Percentiles rank a stretch among this genome's conserved stretches.
These are phyloP conservation scores for Eledone cirrhosa DNA, from an alignment of 2,888 invertebrate genomes.

Conservation along the genomic window DNA sequence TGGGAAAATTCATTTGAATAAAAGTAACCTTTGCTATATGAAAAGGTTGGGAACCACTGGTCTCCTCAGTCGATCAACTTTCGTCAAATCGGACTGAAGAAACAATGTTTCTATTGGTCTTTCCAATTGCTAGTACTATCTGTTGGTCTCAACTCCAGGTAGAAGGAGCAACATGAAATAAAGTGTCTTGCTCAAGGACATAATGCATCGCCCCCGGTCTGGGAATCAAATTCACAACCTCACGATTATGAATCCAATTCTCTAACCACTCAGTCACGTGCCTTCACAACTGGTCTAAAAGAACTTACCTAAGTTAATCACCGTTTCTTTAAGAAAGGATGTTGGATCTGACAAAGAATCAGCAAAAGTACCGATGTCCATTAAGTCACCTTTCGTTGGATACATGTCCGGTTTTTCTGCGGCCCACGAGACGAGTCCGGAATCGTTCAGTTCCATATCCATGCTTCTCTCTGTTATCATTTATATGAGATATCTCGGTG, in stretches of 20 bases:
- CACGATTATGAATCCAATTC: too few relatives aligned
- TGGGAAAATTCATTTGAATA: too few relatives aligned
- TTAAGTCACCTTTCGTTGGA: constrained; percentile 3
- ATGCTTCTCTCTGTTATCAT: constrained; percentile 3
- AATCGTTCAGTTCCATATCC: constrained; percentile 12
- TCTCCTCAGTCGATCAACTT: too few relatives aligned
- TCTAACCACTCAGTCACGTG: too few relatives aligned
- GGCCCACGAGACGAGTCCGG: background rate
- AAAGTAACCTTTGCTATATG: too few relatives aligned
- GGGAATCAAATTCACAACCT: background rate
- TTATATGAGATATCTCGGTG: constrained; percentile 18
- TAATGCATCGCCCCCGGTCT: background rate
- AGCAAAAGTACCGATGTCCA: constrained; percentile 24
- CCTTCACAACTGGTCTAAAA: background rate
- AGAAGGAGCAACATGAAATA: background rate
- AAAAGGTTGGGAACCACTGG: too few relatives aligned
- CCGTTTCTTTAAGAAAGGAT: background rate
- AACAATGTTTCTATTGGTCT: too few relatives aligned
- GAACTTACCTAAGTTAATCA: constrained; percentile 1
- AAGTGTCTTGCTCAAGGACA: background rate
- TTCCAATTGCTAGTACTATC: too few relatives aligned
- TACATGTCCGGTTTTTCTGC: background rate
- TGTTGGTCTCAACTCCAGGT: background rate
- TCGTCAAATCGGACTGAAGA: too few relatives aligned
- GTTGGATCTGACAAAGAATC: background rate